Evolutionary conservation across 2,797 vertebrate species (phyloP).

Genomic region (Botia almorhae): DNA sequence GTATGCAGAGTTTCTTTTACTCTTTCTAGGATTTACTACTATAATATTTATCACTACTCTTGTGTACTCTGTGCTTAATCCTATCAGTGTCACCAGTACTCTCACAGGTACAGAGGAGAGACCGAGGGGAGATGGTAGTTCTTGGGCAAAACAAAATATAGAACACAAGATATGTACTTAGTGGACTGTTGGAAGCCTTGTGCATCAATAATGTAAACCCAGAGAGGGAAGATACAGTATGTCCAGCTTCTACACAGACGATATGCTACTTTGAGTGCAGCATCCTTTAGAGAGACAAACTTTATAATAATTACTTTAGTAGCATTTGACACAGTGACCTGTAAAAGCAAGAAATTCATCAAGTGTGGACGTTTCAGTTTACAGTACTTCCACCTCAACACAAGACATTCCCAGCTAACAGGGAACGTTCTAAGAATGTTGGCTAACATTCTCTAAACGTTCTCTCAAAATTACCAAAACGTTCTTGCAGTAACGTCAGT

Average conservation of each 20-base stretch:
- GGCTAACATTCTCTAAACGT: no score
- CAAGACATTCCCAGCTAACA: constrained; percentile 22
- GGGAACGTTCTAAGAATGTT: no score
- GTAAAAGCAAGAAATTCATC: not conserved
- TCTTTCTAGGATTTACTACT: constrained; percentile 65
- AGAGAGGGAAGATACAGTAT: not conserved
- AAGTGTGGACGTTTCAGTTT: constrained; percentile 4
- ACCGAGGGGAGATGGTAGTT: constrained; percentile 35
- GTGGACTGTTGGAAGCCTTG: constrained; percentile 36
- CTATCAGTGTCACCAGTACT: constrained; percentile 52
- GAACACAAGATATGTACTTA: constrained; percentile 20
- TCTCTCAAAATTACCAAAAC: no score
- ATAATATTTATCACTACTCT: constrained; percentile 60
- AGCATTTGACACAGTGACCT: constrained; percentile 23
- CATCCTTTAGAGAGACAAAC: not conserved
- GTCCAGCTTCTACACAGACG: not conserved
- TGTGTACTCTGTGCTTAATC: constrained; percentile 63
- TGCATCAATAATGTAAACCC: constrained; percentile 34
- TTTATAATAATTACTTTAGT: constrained; percentile 18
- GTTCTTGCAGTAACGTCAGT: no score
- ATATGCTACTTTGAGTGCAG: constrained; percentile 9
- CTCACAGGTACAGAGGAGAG: constrained; percentile 46
- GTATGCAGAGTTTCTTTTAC: constrained; percentile 66
- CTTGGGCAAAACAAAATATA: constrained; percentile 25
- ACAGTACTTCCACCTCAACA: constrained; percentile 45